These are phyloP conservation scores for Spongia lamella DNA, from an alignment of 37 sponge, comb jelly and placozoan species.

Conservation along the genomic window DNA sequence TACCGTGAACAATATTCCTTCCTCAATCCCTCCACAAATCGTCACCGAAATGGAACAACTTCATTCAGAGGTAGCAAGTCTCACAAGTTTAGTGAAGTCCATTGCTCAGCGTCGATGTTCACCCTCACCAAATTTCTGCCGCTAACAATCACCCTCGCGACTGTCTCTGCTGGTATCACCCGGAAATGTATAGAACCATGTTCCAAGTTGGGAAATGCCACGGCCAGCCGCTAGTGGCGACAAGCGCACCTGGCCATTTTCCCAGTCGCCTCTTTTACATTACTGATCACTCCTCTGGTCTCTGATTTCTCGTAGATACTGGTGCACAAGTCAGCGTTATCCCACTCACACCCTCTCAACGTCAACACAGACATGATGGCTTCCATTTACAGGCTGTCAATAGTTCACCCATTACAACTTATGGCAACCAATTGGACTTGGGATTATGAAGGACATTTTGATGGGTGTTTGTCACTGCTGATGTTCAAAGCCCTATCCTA, in stretches of 20 bases:
- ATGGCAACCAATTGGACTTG: constrained; percentile 55
- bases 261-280: constrained; percentile 16
- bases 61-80: too few relatives aligned
- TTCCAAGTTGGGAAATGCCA: neutral
- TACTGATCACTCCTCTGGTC: constrained; percentile 2
- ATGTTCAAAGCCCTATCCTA: constrained; percentile 63
- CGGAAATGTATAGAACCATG: neutral
- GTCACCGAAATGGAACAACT: too few relatives aligned
- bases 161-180: too few relatives aligned
- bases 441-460: constrained; percentile 37
- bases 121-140: too few relatives aligned
- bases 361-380: neutral
- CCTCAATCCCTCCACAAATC: too few relatives aligned
- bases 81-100: too few relatives aligned
- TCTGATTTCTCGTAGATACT: constrained; percentile 13
- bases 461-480: constrained; percentile 77
- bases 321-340: constrained; percentile 31
- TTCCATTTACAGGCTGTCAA: constrained; percentile 38
- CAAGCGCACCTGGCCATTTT: constrained; percentile 1
- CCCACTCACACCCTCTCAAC: constrained; percentile 17
- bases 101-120: too few relatives aligned
- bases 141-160: too few relatives aligned
- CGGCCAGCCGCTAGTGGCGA: constrained; percentile 27
- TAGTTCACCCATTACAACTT: constrained; percentile 23
- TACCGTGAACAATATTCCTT: neutral